Evolutionary conservation across 2,797 vertebrate species (phyloP).

Genomic region (Lepilemur ruficaudatus): DNA sequence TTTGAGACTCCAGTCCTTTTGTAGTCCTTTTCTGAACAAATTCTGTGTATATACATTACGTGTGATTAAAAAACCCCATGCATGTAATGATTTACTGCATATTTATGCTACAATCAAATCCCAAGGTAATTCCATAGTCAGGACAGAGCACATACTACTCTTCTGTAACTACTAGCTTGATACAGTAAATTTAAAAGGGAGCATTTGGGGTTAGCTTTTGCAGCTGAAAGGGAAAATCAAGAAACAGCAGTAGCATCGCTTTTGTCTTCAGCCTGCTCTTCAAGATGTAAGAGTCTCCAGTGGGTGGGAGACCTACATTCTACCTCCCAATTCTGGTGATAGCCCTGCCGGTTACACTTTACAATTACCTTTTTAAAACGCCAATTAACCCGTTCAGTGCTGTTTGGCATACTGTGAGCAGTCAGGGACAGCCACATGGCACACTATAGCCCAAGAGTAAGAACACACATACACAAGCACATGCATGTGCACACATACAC

Average conservation of each 20-base stretch:
- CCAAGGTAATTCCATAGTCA: conserved; percentile 82
- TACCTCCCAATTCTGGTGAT: conserved; percentile 83
- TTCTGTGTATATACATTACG: conserved; percentile 70
- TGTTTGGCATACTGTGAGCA: conserved; percentile 81
- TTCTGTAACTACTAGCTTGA: conserved; percentile 79
- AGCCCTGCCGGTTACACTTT: conserved; percentile 81
- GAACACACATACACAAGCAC: not conserved
- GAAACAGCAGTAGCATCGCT: conserved; percentile 82
- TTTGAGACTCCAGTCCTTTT: conserved; percentile 33
- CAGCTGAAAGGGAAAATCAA: conserved; percentile 84
- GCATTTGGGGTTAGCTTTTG: conserved; percentile 78
- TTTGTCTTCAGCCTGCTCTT: conserved; percentile 85
- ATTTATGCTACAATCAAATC: conserved; percentile 76
- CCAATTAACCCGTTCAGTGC: conserved; percentile 86
- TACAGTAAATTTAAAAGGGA: conserved; percentile 81
- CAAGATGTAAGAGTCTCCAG: conserved; percentile 84
- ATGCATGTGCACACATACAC: not conserved
- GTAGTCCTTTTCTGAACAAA: conserved; percentile 68
- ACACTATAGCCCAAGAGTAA: conserved; percentile 68
- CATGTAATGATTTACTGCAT: conserved; percentile 65
- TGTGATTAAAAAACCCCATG: conserved; percentile 70
- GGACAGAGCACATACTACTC: conserved; percentile 70
- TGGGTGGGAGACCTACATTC: conserved; percentile 85
- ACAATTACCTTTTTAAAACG: conserved; percentile 86
- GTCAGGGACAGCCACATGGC: conserved; percentile 79